Evolutionary conservation across 2,797 vertebrate genomes (phyloP), one percentile per base, ranked within the genome.

Genomic region (Fringilla coelebs): DNA sequence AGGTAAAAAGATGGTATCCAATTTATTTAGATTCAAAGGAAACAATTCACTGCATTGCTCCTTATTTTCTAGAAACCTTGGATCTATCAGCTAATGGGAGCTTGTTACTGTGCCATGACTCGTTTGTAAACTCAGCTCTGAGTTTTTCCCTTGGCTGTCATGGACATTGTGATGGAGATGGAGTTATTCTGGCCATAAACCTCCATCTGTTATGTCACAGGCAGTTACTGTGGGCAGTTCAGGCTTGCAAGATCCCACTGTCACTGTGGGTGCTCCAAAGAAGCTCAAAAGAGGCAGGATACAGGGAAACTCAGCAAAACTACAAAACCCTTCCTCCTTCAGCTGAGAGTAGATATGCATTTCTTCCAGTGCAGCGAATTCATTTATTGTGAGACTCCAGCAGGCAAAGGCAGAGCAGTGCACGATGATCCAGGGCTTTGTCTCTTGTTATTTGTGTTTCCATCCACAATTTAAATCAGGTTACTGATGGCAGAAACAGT

Each of bases 281-380:
- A 43, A 16, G 26, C 41, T 76, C 41, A 51, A 41, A 48, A 75
- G 60, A 77, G 45, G 11, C 7, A 78, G 49, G 38, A 31, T 29
- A 11, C 22, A 58, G 38, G 28, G 17, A 45, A 66, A 38, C 21
- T 57, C 9, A 21, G 26, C 46, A 19, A 58, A 89, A 32, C 20
- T 18, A 24, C 26, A 25, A 14, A 62, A 11, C 26, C 48, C 52
- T 65, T 54, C 34, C 41, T 34, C 13, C 19, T 48, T 49, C 72
- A 36, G 38, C 72, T 29, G 22, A 21, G 62, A 54, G 16, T 1
- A 36, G 41, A 34, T 32, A 4, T 0, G 0, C 17, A 10, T 81
- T 90, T 89, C 58, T 83, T 78, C 49, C 31, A 68, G 34, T 31
- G 58, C 34, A 54, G 25, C 0, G 3, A 49, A 22, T 65, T 51